Percentiles rank a stretch among this genome's conserved stretches.
Conservation (phyloP, 2,888 invertebrate genomes). For the Spisula subtruncata region DNA sequence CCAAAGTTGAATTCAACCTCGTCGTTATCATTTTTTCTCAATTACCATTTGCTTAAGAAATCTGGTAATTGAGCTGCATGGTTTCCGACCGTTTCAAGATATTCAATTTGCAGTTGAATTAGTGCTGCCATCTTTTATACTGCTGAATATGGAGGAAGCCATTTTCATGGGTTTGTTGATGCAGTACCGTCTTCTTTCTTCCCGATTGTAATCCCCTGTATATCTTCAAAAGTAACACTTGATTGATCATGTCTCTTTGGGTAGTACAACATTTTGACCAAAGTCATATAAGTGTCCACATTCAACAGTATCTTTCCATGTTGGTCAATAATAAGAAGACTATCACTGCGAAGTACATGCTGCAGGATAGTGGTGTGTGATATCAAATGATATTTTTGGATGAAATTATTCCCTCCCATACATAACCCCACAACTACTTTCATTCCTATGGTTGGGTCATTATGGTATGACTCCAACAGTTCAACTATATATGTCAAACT, state of each 20-base stretch:
- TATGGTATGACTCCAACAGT: background rate
- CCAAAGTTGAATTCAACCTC: no score
- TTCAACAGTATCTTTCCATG: no score
- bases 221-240: no score
- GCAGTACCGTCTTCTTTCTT: constrained; percentile 10
- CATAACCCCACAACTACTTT: no score
- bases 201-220: no score
- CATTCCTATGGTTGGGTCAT: constrained; percentile 22
- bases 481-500: constrained; percentile 40
- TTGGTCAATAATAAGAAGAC: no score
- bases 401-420: no score
- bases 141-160: constrained; percentile 42
- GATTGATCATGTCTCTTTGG: constrained; percentile 19
- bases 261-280: constrained; percentile 30
- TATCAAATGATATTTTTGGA: no score
- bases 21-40: constrained; percentile 28
- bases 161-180: constrained; percentile 33
- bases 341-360: no score
- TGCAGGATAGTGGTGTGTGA: no score
- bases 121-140: background rate
- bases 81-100: constrained; percentile 28
- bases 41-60: constrained; percentile 15
- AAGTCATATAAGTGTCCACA: no score
- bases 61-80: constrained; percentile 20
- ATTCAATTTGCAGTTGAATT: no score